Base-by-base conservation (phyloP, 2,888 invertebrate genomes). In the Linyphia triangularis region DNA sequence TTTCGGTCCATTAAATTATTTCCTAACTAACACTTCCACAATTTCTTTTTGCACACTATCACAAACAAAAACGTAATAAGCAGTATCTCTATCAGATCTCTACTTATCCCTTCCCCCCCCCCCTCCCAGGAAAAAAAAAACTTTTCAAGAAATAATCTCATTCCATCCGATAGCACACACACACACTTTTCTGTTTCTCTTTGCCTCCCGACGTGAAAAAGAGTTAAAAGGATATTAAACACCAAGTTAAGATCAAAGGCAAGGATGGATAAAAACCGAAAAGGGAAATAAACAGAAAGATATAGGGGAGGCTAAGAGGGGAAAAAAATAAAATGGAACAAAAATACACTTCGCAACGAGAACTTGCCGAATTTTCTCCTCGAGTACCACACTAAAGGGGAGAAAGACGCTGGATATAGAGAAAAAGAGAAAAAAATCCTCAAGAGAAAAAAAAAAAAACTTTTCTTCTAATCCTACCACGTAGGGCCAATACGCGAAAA, bases 141-240 rank as follows among this genome's bases (percentile, higher is more conserved):
- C 3, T 40, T 40, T 40, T n/a, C 13, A 51, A 51, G 16, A 51
- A 51, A 51, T 51, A 51, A 51, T 51, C 51, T 51, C 51, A 51
- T 51, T 51, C n/a, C 51, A n/a, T 51, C n/a, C 51, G 51, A 51
- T 51, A 51, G n/a, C 63, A 67, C 33, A 30, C 28, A 6, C 33
- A 19, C 24, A 26, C 43, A 28, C 43, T 61, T 72, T 72, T 61
- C 33, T 30, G n/a, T 59, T 69, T 81, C 30, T 70, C 59, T 16
- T 59, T 59, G 19, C 30, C 51, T 24, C 24, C n/a, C 24, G 16
- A 72, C 24, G 72, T 61, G 70, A 82, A 72, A 82, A 82, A 72
- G 63, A 61, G 70, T 59, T 82, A 72, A 82, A 82, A 72, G 63
- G 82, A 82, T 82, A 82, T 82, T 82, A 82, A 82, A 82, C 61